A percentile compares a stretch with the other conserved stretches of the same genome.
phyloP scores from a whole-genome alignment of 2,797 vertebrate genomes.

The Miichthys miiuy region DNA sequence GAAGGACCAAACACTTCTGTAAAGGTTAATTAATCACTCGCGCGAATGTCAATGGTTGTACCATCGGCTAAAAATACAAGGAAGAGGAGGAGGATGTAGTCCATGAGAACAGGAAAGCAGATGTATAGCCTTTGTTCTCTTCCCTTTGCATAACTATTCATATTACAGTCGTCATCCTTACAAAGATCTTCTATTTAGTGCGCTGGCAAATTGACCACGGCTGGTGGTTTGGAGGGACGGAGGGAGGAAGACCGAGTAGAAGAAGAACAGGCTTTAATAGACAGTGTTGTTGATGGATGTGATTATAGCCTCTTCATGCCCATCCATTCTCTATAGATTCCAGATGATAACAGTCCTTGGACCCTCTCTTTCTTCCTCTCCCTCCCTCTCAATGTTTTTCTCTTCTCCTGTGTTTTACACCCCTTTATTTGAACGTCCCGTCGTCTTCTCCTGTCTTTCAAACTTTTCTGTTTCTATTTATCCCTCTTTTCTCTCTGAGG shows the following conservation, averaged over 20 bases:
- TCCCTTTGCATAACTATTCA: conserved; percentile 50
- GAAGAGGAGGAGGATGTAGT: conserved; percentile 14
- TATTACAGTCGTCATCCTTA: conserved; percentile 55
- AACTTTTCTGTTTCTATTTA: conserved; percentile 55
- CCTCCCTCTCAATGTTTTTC: conserved; percentile 28
- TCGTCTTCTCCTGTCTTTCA: conserved; percentile 37
- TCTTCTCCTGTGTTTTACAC: conserved; percentile 44
- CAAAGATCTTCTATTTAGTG: conserved; percentile 68
- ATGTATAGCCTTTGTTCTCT: conserved; percentile 47
- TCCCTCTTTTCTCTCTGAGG: conserved; percentile 34
- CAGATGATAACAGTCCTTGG: conserved; percentile 77
- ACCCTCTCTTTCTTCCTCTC: conserved; percentile 46
- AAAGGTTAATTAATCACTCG: background rate
- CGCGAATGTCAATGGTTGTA: background rate
- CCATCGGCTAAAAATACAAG: conserved; percentile 45
- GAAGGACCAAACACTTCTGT: background rate
- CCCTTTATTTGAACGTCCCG: conserved; percentile 35
- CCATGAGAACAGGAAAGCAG: conserved; percentile 20
- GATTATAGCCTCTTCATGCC: conserved; percentile 77
- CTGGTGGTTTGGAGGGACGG: conserved; percentile 50
- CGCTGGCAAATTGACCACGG: conserved; percentile 57
- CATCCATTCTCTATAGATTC: conserved; percentile 79
- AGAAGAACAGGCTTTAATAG: conserved; percentile 69
- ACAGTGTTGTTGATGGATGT: conserved; percentile 76
- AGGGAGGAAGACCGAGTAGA: conserved; percentile 52